phyloP scores from a whole-genome alignment of 2,888 invertebrate genomes.

The Tipula lateralis region DNA sequence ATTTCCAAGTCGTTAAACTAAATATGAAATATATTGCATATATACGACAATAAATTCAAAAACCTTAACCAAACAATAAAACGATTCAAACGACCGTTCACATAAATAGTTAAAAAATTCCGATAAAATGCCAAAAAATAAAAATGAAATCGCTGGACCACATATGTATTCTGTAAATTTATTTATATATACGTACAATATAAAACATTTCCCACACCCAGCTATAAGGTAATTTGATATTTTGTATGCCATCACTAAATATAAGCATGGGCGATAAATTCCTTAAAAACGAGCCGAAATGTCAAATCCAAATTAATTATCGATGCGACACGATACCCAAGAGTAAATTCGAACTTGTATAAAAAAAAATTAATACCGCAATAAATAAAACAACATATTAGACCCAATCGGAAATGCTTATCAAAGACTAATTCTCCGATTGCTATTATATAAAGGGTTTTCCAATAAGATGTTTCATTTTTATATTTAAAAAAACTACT shows the following conservation, averaged over 20 bases:
- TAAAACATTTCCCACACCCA: background rate
- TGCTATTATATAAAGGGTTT: background rate
- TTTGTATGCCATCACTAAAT: background rate
- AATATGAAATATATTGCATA: too few species aligned
- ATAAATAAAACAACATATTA: background rate
- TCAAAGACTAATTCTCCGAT: background rate
- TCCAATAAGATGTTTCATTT: too few species aligned
- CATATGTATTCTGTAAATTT: background rate
- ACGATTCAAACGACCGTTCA: too few species aligned
- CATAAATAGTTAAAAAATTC: too few species aligned
- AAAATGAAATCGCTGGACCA: background rate
- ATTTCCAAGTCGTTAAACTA: too few species aligned
- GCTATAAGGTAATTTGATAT: background rate
- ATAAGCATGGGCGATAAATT: background rate
- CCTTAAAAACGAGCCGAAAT: background rate
- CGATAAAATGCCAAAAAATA: too few species aligned
- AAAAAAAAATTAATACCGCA: background rate
- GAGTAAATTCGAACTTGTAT: background rate
- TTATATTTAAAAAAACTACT: too few species aligned
- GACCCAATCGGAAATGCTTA: background rate
- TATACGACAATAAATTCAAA: too few species aligned
- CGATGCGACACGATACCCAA: background rate
- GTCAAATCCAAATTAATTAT: background rate
- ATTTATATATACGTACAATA: too few species aligned
- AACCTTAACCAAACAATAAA: too few species aligned